Evolutionary conservation across 2,113 vertebrate species (phyloP), one percentile per base, ranked within the genome.

Genomic region (Silurus meridionalis): DNA sequence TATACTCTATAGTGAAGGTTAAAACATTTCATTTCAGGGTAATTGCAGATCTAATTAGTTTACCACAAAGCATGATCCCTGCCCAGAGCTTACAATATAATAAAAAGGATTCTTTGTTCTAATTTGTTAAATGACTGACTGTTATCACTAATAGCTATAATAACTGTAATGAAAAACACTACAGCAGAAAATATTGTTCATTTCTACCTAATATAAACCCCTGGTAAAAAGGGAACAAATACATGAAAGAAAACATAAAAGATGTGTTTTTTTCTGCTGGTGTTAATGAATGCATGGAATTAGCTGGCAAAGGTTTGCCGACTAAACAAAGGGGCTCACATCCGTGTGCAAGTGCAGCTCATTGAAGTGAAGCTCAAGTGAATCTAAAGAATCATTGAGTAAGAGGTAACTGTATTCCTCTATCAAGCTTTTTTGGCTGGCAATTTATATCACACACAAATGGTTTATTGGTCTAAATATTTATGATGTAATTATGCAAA

Each of bases 31-130:
- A 80, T 60, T 74, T 72, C 83, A 9, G 88, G 79, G 78, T 71
- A 69, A 83, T 84, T 83, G 84, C 84, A 85, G 82, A 84, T 89
- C 69, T 89, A 90, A 90, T 89, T 89, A 86, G 88, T 86, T 89
- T 90, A 84, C 80, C 84, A 87, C 85, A 84, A 86, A 87, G 83
- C 37, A 61, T 86, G 86, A 86, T 57, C 25, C 17, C 53, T 80
- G 86, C 89, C 86, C 84, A 86, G 86, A 78, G 77, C 80, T 50
- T 71, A 80, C 37, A 86, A 86, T 78, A 86, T 60, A 88, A 89
- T 83, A 85, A 88, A 88, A 81, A n/a, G 53, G 57, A 58, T 82
- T 72, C 79, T 87, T 87, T 88, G 86, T 87, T 63, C 58, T 52
- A 9, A 60, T 85, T 66, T 83, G 83, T 50, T 86, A 84, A 90